phyloP scores from a whole-genome alignment of 2,797 vertebrate species.

The Sebastes glaucus region DNA sequence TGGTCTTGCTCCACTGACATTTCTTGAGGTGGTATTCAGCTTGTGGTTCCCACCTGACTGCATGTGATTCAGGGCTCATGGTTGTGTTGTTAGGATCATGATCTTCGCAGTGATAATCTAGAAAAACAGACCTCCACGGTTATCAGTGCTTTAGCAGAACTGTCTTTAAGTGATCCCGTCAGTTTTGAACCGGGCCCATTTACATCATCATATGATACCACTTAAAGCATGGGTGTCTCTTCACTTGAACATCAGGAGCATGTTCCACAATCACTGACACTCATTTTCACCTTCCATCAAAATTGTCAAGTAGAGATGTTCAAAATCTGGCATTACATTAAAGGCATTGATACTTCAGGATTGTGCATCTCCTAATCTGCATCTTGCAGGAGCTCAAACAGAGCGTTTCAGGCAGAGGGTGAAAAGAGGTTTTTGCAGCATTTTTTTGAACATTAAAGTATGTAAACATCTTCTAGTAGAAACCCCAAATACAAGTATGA shows the following conservation, averaged over 20 bases:
- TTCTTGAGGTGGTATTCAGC: slow-evolving; percentile 52
- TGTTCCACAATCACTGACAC: slow-evolving; percentile 62
- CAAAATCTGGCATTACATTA: slow-evolving; percentile 66
- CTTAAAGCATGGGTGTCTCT: slow-evolving; percentile 70
- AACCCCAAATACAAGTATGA: too few relatives aligned
- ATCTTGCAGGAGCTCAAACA: too few relatives aligned
- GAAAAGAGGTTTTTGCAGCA: too few relatives aligned
- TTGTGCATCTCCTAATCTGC: not conserved
- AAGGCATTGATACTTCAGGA: slow-evolving; percentile 57
- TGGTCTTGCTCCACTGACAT: slow-evolving; percentile 67
- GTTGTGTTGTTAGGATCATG: slow-evolving; percentile 46
- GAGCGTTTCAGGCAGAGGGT: too few relatives aligned
- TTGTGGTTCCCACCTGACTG: slow-evolving; percentile 66
- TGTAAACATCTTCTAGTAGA: too few relatives aligned
- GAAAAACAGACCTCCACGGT: not conserved
- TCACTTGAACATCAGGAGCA: slow-evolving; percentile 50
- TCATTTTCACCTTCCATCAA: slow-evolving; percentile 63
- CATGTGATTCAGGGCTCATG: slow-evolving; percentile 73
- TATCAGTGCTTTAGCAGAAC: not conserved
- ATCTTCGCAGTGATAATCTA: slow-evolving; percentile 1
- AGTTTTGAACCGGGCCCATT: slow-evolving; percentile 38
- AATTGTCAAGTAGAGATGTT: slow-evolving; percentile 16
- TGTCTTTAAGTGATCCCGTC: slow-evolving; percentile 11
- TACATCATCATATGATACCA: slow-evolving; percentile 42
- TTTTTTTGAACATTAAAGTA: too few relatives aligned